Evolutionary conservation across 2,113 vertebrate species (phyloP), one percentile per base, ranked within the genome.

Genomic region (Atlantisia rogersi): DNA sequence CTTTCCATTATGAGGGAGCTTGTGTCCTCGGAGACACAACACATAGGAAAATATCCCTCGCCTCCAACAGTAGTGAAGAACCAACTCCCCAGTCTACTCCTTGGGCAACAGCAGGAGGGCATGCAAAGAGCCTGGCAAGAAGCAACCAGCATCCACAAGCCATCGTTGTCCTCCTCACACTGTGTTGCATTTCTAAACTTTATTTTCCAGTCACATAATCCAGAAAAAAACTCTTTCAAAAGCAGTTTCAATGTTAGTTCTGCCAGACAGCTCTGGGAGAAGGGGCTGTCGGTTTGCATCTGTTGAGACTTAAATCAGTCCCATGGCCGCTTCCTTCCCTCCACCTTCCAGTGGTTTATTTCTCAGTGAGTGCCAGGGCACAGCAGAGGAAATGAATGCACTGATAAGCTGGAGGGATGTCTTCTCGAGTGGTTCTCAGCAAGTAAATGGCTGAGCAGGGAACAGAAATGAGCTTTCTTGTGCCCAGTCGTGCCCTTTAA

Each of bases 201-300:
- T 74, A 29, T 82, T 96, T 94, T 95, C 60, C 39, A 56, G 53
- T 20, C 59, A 39, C 68, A 56, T 40, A 29, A 46, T 16, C 31
- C 40, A 64, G 80, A 35, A 68, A 82, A 74, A 75, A n/a, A 48
- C 44, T 81, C 71, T 92, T 90, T 64, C 32, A 22, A 40, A 80
- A 84, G 44, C 53, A 26, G 52, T 31, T 87, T 53, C 62, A 76
- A 82, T 84, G 37, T 60, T 84, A 68, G 85, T 68, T 86, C 46
- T 56, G 67, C 19, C 60, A 84, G 90, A 68, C 79, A 93, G 88
- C 92, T 91, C 80, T 71, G 92, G 92, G 77, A 96, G 65, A 7
- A 88, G 37, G 48, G 73, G 44, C 83, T 76, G 65, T 86, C 65
- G 71, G 73, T 59, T 67, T 91, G 88, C 60, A 55, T 86, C 83